Percentiles rank a stretch among this genome's conserved stretches.
These are phyloP conservation scores for Bos javanicus DNA, from an alignment of 2,113 vertebrate genomes.

Conservation along the genomic window DNA sequence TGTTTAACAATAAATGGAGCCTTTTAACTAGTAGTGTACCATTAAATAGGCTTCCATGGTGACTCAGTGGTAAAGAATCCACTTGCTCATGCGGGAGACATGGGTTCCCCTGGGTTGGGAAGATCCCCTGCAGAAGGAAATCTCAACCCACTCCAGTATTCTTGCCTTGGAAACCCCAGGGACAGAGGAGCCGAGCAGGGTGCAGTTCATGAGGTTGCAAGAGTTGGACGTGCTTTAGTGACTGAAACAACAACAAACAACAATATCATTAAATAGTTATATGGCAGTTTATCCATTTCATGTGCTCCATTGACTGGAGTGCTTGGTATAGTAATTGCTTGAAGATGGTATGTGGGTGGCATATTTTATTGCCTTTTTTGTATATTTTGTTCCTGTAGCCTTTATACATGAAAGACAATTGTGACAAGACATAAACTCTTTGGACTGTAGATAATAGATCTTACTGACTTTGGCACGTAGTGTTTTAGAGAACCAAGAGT, in stretches of 20 bases:
- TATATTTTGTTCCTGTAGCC: not conserved
- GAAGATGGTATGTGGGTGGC: not conserved
- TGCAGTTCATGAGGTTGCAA: not conserved
- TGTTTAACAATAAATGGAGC: not conserved
- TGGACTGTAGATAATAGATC: not conserved
- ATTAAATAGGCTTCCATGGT: not conserved
- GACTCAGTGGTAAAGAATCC: not conserved
- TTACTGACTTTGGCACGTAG: not conserved
- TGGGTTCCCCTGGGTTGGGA: not conserved
- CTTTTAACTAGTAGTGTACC: not conserved
- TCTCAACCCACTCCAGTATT: not conserved
- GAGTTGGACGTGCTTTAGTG: not conserved
- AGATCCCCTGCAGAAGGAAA: not conserved
- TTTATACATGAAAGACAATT: not conserved
- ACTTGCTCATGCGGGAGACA: not conserved
- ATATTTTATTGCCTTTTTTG: not conserved
- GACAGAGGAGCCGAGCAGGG: rapidly evolving
- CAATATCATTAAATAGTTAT: not conserved
- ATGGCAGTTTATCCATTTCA: not conserved
- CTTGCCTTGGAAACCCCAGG: not conserved
- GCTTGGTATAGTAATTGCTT: not conserved
- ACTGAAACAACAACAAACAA: not conserved
- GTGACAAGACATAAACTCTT: not conserved
- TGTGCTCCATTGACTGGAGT: not conserved
- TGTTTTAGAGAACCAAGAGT: not conserved